These are phyloP conservation scores for Latrodectus geometricus DNA, from an alignment of 1,140 invertebrate genomes.

Conservation along the genomic window DNA sequence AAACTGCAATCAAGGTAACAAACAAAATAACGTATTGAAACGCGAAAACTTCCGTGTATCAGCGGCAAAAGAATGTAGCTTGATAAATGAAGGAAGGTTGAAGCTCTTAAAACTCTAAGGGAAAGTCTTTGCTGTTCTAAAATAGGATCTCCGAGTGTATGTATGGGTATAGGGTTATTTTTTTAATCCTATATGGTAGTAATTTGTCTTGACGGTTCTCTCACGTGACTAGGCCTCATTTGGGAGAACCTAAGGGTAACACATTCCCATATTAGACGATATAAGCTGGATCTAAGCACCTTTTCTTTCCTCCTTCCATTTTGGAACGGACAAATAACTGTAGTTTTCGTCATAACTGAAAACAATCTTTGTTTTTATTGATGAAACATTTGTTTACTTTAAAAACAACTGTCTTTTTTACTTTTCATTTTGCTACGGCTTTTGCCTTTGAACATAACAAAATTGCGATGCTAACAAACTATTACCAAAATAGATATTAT, in stretches of 20 bases:
- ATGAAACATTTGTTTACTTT: constrained; percentile 52
- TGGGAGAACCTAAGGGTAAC: constrained; percentile 26
- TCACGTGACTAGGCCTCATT: constrained; percentile 56
- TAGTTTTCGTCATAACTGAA: constrained; percentile 58
- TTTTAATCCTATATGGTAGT: constrained; percentile 13
- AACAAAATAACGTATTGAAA: constrained; percentile 59
- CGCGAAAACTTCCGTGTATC: constrained; percentile 44
- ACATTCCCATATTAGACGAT: constrained; percentile 57
- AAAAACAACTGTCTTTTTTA: constrained; percentile 25
- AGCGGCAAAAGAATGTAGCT: constrained; percentile 41
- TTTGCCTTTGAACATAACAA: too few relatives aligned
- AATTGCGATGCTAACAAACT: too few relatives aligned
- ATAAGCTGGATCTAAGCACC: constrained; percentile 56
- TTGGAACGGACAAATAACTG: constrained; percentile 53
- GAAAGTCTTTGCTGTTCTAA: constrained; percentile 48
- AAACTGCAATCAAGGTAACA: constrained; percentile 38
- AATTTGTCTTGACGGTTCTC: constrained; percentile 51
- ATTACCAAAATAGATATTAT: too few relatives aligned
- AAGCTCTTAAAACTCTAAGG: constrained; percentile 45
- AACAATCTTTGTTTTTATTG: constrained; percentile 53
- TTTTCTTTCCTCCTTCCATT: constrained; percentile 49
- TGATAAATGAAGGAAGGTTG: constrained; percentile 50
- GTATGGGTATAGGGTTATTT: constrained; percentile 33
- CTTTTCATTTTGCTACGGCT: too few relatives aligned
- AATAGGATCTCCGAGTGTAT: constrained; percentile 36